Evolutionary conservation across 2,888 invertebrate genomes (phyloP).

Genomic region (Tuta absoluta): DNA sequence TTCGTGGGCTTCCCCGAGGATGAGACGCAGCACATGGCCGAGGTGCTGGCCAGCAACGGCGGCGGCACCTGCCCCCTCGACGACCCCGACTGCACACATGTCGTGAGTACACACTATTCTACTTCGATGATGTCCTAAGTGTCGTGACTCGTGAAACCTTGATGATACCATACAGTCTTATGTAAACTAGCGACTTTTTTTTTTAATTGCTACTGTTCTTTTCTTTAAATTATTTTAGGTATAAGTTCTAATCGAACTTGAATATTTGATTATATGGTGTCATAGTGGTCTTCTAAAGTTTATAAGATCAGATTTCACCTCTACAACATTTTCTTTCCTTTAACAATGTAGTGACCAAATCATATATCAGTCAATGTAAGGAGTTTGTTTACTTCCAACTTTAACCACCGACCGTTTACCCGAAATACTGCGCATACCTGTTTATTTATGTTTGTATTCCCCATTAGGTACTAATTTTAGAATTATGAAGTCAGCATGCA

Average conservation of each 20-base stretch:
- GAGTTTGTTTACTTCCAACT: conserved; percentile 41
- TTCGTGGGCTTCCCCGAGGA: conserved; percentile 95
- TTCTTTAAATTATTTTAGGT: neutral
- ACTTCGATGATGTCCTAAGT: neutral
- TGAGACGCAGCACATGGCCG: conserved; percentile 95
- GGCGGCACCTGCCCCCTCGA: conserved; percentile 89
- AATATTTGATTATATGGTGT: neutral
- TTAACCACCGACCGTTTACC: conserved; percentile 55
- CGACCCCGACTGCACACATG: conserved; percentile 93
- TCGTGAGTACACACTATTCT: conserved; percentile 84
- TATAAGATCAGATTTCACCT: neutral
- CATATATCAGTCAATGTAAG: conserved; percentile 13
- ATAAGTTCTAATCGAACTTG: neutral
- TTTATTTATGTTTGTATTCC: conserved; percentile 61
- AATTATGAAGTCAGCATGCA: conserved; percentile 69
- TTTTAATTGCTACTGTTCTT: too few relatives aligned
- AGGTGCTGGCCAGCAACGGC: conserved; percentile 92
- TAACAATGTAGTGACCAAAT: conserved; percentile 13
- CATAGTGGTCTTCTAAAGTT: neutral
- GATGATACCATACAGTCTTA: neutral
- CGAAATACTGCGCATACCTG: conserved; percentile 53
- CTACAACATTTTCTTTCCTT: neutral
- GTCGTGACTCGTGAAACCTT: neutral
- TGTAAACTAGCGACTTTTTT: too few relatives aligned
- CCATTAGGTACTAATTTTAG: conserved; percentile 67